Evolutionary conservation across 2,113 vertebrate genomes (phyloP), one percentile per base, ranked within the genome.

Genomic region (Paradisaea rubra): DNA sequence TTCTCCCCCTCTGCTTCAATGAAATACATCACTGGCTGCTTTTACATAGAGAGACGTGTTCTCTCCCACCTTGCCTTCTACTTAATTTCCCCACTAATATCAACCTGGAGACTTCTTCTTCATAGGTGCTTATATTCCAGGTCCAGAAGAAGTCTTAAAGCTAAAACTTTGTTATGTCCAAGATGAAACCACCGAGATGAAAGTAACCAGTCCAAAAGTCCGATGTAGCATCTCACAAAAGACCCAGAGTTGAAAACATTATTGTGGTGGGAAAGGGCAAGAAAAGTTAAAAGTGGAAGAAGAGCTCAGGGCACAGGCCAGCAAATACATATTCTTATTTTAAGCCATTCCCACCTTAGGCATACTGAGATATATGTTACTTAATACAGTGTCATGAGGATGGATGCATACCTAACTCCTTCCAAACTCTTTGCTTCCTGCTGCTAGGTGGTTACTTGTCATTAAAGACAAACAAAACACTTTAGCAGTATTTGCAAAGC

Each of bases 21-120:
- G 25, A 52, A 14, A 92, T 28, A 35, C 5, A 37, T 25, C 25
- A 37, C 7, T n/a, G 30, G 9, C 15, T 23, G 9, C 12, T 61
- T 69, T 80, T 57, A 57, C 6, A 23, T 2, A 54, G 27, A 41
- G 23, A 44, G 4, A 7, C 0, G 0, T 6, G 13, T 31, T 79
- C n/a, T 76, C 37, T 77, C 14, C 31, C 16, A 57, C 28, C 23
- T 77, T 57, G 11, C 5, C 42, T 61, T 72, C 71, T 69, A 39
- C 31, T 42, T 68, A 10, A 70, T 63, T 66, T 89, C 30, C 35
- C 39, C 35, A 35, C 4, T 74, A 37, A 22, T 42, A 59, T 20
- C 60, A 73, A 7, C 8, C 22, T 71, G 47, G 11, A 61, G 18
- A 17, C 23, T 47, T 86, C 28, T 9, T n/a, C 19, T 65, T 78